These are phyloP conservation scores for Equus quagga DNA, from an alignment of 2,113 vertebrate species.

Conservation along the genomic window DNA sequence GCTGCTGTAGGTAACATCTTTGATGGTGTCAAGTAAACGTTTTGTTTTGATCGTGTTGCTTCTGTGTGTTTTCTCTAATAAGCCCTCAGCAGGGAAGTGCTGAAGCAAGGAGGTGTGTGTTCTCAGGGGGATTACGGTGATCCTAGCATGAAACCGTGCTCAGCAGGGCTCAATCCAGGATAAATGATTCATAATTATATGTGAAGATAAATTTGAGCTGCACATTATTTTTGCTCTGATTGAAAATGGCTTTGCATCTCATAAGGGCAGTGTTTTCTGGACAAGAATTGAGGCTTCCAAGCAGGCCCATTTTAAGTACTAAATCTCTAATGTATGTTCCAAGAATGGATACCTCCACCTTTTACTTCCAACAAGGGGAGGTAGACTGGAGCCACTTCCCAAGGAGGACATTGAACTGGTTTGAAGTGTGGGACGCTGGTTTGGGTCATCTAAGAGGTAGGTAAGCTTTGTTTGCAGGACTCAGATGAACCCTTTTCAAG, in stretches of 20 bases:
- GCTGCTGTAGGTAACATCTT: background rate
- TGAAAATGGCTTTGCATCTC: constrained; percentile 49
- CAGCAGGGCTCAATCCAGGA: constrained; percentile 36
- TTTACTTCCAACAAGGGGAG: background rate
- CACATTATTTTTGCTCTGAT: constrained; percentile 36
- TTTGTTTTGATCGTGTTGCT: constrained; percentile 20
- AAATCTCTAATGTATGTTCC: background rate
- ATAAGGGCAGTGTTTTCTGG: background rate
- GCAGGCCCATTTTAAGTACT: background rate
- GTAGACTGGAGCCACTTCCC: background rate
- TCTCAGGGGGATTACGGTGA: constrained; percentile 53
- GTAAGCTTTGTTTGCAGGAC: background rate
- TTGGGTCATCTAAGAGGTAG: background rate
- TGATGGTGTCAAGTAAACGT: constrained; percentile 13
- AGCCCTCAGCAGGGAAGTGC: constrained; percentile 31
- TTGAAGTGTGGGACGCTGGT: background rate
- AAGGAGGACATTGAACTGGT: background rate
- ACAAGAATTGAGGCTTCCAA: background rate
- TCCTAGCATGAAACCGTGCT: constrained; percentile 46
- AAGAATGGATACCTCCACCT: background rate
- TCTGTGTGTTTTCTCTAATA: constrained; percentile 64
- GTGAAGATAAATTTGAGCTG: constrained; percentile 12
- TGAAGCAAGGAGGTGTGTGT: constrained; percentile 16
- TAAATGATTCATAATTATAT: constrained; percentile 69
- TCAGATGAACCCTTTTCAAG: background rate